Base-by-base conservation (phyloP, 2,888 invertebrate genomes). In the Drosophila nr. perissopoda region DNA sequence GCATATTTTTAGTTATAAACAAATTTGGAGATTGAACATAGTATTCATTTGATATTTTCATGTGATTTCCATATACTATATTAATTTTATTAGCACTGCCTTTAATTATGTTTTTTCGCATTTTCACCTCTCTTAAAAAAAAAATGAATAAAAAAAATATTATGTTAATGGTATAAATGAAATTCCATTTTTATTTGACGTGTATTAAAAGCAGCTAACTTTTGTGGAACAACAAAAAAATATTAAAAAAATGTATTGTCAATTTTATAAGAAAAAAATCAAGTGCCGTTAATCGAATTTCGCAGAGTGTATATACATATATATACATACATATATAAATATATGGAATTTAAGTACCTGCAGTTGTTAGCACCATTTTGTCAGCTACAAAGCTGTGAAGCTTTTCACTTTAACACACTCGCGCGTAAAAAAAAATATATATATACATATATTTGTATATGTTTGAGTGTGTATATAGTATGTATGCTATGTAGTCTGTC, bases 311-410 rank as follows among this genome's bases (percentile, higher is more conserved):
- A 46, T 16, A 13, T 25, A 25, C 13, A 8, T 11, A 52, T 10
- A 18, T 7, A 29, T 7, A 29, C 7, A 29, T 29, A 33, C 21
- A 21, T 54, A 34, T 48, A 29, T 56, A 18, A 25, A 36, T 42
- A 62, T 52, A 3, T 31, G 11, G 38, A 40, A 29, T 36, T 68
- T 68, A 80, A 77, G 66, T 85, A 85, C 85, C 85, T 85, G 85
- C 83, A 86, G 60, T 85, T 81, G 81, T 88, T 88, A 90, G 90
- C 89, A 90, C 90, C 85, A 85, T 85, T 86, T 83, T 83, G 79
- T 59, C 58, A 48, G 82, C 36, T 36, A 21, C 56, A 61, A 78
- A 76, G 70, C 78, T 62, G 61, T 42, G 58, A 71, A 78, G 78
- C 82, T 78, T 78, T 78, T 51, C 65, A 62, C 63, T 77, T 81